Evolutionary conservation across 2,113 vertebrate genomes (phyloP).

Genomic region (Candoia aspera): DNA sequence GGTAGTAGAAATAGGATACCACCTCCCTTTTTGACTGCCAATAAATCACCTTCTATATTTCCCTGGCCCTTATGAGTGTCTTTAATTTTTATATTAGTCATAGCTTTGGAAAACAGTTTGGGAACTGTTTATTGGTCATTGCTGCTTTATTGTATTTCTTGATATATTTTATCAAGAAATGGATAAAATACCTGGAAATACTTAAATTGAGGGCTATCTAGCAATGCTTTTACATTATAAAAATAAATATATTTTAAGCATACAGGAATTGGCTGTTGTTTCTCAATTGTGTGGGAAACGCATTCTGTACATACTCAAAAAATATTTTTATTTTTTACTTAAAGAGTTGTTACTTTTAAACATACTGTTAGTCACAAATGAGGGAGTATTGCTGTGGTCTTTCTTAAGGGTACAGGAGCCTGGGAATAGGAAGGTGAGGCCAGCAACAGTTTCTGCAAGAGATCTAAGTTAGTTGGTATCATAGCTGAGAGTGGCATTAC

Average conservation of each 20-base stretch:
- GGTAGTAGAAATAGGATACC: not conserved
- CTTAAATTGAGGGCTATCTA: too few relatives aligned
- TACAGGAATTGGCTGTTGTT: not conserved
- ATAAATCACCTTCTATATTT: not conserved
- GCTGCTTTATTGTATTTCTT: not conserved
- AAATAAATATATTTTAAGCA: not conserved
- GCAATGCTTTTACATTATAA: not conserved
- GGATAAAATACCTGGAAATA: not conserved
- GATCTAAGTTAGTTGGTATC: not conserved
- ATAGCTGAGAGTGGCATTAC: not conserved
- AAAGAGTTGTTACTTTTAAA: not conserved
- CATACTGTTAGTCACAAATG: not conserved
- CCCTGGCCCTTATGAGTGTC: not conserved
- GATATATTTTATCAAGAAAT: not conserved
- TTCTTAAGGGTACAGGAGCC: not conserved
- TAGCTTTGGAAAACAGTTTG: not conserved
- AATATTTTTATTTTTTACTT: not conserved
- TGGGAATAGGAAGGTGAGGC: too few relatives aligned
- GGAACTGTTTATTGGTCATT: not conserved
- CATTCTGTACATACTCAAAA: not conserved
- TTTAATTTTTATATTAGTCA: not conserved
- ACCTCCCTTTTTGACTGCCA: not conserved
- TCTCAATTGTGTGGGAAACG: not conserved
- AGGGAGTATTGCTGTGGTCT: not conserved
- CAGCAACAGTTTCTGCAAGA: not conserved